Base-by-base conservation (phyloP, 92 coral and sea anemone genomes). In the Diadumene lineata region DNA sequence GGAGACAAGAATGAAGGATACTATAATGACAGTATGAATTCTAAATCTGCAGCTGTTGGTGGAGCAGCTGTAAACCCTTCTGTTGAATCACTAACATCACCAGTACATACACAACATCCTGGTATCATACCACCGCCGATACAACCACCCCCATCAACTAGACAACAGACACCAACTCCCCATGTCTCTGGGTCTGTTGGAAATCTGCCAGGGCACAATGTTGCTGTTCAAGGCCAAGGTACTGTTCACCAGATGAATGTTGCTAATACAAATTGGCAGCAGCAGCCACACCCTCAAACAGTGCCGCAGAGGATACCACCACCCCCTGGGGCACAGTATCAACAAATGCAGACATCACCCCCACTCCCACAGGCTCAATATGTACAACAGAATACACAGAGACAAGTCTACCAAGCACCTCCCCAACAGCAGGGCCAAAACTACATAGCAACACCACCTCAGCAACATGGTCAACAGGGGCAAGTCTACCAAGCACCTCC, bases 61-160 rank as follows among this genome's bases (percentile, higher is more conserved):
- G 81, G 82, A 34, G 91, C 96, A 1, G 96, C 92, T 44, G 89
- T 90, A 0, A 90, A 90, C 62, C 96, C 96, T 3, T 68, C 80
- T 76, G 84, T 92, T 18, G 96, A 90, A 56, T 76, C 66, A 34
- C 56, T 81, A 23, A 64, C 92, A 11, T 79, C 85, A 22, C 92
- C 88, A 21, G 48, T 55, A 4, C 73, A 77, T 25, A 18, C 82
- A 22, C 82, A 77, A 64, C 50, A 31, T 7, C 60, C 68, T 0
- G 62, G 38, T 25, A 50, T 62, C 2, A 58, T 77, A 11, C 82
- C 74, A 17, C 74, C 82, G 11, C 64, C 82, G 2, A 13, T 67
- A 10, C 82, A 66, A 46, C 74, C 82, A 22, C 82, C 82, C n/a
- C 74, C 82, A 26, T 46, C 64, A 8, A 8, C 31, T 44, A 31